These are phyloP conservation scores for Argentina silus DNA, from an alignment of 2,797 vertebrate species.

Conservation along the genomic window DNA sequence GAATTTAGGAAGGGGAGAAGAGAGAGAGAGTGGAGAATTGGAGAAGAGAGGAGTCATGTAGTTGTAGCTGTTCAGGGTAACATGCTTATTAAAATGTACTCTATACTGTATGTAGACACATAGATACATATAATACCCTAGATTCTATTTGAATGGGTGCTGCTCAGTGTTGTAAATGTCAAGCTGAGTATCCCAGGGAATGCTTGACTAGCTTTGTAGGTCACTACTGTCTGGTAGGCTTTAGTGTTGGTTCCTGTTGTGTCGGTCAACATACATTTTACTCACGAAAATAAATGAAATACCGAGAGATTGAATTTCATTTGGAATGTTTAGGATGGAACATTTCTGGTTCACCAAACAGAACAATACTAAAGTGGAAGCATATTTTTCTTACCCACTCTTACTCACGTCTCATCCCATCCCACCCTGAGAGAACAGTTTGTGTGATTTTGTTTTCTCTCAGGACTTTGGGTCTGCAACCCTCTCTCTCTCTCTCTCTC, in stretches of 20 bases:
- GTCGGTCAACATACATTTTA: background rate
- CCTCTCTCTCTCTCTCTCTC: too few species aligned
- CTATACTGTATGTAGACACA: background rate
- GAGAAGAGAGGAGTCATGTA: too few species aligned
- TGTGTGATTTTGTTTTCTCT: too few species aligned
- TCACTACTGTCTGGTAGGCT: background rate
- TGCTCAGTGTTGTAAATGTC: conserved; percentile 20
- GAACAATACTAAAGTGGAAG: background rate
- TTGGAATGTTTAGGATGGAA: conserved; percentile 9
- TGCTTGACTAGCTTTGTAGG: background rate
- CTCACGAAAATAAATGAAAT: too few species aligned
- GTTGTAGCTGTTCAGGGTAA: background rate
- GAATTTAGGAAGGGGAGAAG: too few species aligned
- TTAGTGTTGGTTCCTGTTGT: background rate
- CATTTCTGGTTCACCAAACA: background rate
- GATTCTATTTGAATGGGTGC: background rate
- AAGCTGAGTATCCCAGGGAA: conserved; percentile 2
- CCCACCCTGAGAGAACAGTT: too few species aligned
- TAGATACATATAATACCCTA: background rate
- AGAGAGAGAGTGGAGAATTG: too few species aligned
- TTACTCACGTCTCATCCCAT: too few species aligned
- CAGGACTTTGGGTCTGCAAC: too few species aligned
- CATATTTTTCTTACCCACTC: too few species aligned
- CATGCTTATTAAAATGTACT: background rate
- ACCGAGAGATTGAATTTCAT: too few species aligned